Conservation (phyloP, 2,113 vertebrate species). For the Petromus typicus region DNA sequence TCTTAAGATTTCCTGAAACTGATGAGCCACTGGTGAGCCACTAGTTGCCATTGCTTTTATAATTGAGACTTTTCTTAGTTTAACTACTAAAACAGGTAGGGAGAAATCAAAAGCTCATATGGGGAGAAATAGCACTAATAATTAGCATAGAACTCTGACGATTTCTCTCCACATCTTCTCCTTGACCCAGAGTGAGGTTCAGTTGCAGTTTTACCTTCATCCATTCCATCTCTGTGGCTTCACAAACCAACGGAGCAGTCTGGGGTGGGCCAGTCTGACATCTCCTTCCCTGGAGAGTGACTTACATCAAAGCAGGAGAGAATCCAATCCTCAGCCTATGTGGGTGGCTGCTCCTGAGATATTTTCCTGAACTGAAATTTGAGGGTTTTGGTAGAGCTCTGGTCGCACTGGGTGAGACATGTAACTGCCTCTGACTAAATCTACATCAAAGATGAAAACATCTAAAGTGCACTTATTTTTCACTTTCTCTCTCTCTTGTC, state of each 20-base stretch:
- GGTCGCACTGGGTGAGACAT: accelerated
- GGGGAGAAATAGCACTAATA: not conserved
- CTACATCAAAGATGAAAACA: not conserved
- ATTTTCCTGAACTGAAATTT: not conserved
- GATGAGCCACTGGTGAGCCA: not conserved
- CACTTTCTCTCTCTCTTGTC: not conserved
- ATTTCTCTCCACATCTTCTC: not conserved
- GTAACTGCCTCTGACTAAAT: not conserved
- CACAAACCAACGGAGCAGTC: not conserved
- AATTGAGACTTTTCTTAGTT: not conserved
- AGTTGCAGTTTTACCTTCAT: not conserved
- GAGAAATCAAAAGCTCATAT: not conserved
- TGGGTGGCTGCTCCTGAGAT: not conserved
- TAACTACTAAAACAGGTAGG: not conserved
- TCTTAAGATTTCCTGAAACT: not conserved
- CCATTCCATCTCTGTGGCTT: not conserved
- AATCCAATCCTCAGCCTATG: not conserved
- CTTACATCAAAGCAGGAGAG: not conserved
- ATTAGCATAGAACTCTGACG: not conserved
- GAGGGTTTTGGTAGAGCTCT: no score
- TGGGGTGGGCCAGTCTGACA: not conserved
- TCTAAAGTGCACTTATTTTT: not conserved
- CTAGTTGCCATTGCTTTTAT: not conserved
- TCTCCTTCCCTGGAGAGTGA: not conserved
- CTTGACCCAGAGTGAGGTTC: not conserved